phyloP scores from a whole-genome alignment of 2,797 vertebrate species.

The Onychomys arenicola region DNA sequence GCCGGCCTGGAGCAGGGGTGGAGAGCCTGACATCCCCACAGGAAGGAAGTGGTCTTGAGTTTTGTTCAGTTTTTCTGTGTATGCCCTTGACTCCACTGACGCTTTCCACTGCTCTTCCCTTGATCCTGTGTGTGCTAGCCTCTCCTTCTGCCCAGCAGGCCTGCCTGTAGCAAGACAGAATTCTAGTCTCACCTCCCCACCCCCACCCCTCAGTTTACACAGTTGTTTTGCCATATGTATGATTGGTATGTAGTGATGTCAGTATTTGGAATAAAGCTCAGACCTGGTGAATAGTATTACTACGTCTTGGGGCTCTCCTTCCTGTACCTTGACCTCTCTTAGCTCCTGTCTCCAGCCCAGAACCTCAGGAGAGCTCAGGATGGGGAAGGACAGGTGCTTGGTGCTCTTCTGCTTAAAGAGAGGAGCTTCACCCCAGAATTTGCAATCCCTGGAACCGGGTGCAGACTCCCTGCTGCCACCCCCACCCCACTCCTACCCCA shows the following conservation, averaged over 20 bases:
- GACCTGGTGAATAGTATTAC: neutral
- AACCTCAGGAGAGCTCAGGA: neutral
- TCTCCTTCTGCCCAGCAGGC: neutral
- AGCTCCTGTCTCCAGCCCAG: neutral
- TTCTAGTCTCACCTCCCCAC: neutral
- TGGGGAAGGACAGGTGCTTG: neutral
- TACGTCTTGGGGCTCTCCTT: neutral
- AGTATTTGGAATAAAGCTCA: constrained; percentile 50
- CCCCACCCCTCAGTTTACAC: neutral
- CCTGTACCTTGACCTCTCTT: neutral
- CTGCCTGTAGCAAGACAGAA: neutral
- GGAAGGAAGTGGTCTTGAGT: neutral
- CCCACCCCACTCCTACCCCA: too few species aligned
- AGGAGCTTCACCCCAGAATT: neutral
- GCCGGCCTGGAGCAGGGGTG: neutral
- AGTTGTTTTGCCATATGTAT: neutral
- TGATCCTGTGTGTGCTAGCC: neutral
- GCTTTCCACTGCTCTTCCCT: neutral
- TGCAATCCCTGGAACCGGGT: neutral
- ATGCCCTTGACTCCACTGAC: neutral
- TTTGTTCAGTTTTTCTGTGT: neutral
- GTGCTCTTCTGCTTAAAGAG: neutral
- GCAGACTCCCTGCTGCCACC: neutral
- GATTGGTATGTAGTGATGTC: neutral
- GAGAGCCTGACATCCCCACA: neutral